Evolutionary conservation across 2,797 vertebrate species (phyloP).

Genomic region (Miichthys miiuy): DNA sequence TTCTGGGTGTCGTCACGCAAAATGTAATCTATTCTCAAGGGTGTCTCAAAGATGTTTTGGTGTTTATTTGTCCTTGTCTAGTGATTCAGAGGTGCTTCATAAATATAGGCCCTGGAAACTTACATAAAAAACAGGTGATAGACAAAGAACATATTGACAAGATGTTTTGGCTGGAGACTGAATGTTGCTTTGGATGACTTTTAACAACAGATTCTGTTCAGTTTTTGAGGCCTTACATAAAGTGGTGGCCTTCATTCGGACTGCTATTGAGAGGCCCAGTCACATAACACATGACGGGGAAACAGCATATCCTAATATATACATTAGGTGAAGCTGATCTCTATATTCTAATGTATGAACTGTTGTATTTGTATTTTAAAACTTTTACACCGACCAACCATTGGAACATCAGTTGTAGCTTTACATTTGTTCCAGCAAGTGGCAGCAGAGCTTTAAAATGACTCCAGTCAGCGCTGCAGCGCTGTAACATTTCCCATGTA

Average conservation of each 20-base stretch:
- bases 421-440: constrained; percentile 43
- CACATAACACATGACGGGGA: neutral
- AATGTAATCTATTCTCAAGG: neutral
- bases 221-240: neutral
- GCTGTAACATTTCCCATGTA: neutral
- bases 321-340: neutral
- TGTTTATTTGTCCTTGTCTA: constrained; percentile 1
- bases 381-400: neutral
- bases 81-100: neutral
- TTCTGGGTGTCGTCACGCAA: neutral
- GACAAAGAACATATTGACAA: neutral
- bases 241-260: neutral
- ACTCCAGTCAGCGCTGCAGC: neutral
- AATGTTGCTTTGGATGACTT: neutral
- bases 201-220: neutral
- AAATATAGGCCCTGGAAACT: neutral
- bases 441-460: constrained; percentile 59
- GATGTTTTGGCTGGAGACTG: neutral
- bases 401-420: constrained; percentile 18
- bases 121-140: neutral
- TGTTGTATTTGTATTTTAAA: too few relatives aligned
- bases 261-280: neutral
- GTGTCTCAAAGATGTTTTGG: neutral
- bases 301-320: neutral
- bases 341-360: neutral